Conservation (phyloP, 1,140 invertebrate species). For the Capitella teleta region DNA sequence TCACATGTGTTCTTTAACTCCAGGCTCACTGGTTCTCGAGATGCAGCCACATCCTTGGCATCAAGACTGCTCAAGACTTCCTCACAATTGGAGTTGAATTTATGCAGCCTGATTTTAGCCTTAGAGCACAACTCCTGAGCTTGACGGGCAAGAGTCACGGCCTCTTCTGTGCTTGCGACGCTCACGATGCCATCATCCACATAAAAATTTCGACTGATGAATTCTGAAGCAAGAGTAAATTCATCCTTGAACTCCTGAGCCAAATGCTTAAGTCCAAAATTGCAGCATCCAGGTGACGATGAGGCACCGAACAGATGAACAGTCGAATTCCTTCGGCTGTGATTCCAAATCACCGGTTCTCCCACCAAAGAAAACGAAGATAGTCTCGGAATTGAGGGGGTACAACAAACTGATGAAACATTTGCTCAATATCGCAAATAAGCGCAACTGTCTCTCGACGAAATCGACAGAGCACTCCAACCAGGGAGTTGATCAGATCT, state of each 20-base stretch:
- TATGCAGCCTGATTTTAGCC: slow-evolving; percentile 1
- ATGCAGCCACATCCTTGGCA: slow-evolving; percentile 13
- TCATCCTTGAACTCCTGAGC: slow-evolving; percentile 6
- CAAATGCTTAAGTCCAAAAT: slow-evolving; percentile 12
- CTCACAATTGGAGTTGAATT: slow-evolving; percentile 6
- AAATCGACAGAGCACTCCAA: slow-evolving; percentile 19
- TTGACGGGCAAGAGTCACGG: slow-evolving; percentile 4
- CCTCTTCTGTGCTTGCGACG: background rate
- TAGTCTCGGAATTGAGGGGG: slow-evolving; percentile 7
- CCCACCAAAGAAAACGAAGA: slow-evolving; percentile 16
- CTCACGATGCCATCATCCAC: slow-evolving; percentile 8
- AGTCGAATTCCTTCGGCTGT: slow-evolving; percentile 10
- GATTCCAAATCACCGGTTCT: slow-evolving; percentile 9
- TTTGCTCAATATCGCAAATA: slow-evolving; percentile 14
- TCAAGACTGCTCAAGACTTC: slow-evolving; percentile 2
- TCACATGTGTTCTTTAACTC: too few species aligned
- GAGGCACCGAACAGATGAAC: slow-evolving; percentile 15
- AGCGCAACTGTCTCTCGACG: slow-evolving; percentile 16
- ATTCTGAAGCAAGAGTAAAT: slow-evolving; percentile 4
- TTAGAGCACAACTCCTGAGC: slow-evolving; percentile 7
- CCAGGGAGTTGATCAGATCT: slow-evolving; percentile 28
- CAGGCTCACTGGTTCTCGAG: slow-evolving; percentile 15
- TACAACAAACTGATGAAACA: slow-evolving; percentile 17
- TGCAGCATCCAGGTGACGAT: slow-evolving; percentile 15
- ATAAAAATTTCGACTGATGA: slow-evolving; percentile 15